Evolutionary conservation across 2,113 vertebrate species (phyloP), one percentile per base, ranked within the genome.

Genomic region (Corythoichthys intestinalis): DNA sequence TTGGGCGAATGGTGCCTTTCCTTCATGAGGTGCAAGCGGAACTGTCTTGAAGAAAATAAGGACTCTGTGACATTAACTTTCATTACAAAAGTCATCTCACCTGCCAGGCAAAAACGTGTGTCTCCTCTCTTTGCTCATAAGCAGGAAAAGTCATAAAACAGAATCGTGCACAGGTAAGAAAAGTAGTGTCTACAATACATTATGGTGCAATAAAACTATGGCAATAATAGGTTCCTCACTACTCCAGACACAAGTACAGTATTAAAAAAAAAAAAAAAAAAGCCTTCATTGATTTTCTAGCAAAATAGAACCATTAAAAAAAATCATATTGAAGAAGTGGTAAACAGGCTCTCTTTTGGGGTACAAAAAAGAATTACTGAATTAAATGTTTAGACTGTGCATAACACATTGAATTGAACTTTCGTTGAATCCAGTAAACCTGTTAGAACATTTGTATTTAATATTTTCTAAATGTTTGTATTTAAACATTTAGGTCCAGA

Each of bases 171-270:
- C 82, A 80, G 81, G 82, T 84, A 89, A 92, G 89, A 90, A 88
- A 90, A 86, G 88, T 91, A 91, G 88, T 87, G 83, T 91, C 90
- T 92, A 87, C 86, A 91, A 92, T 91, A 92, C 86, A 91, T 92
- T 91, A 92, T 38, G 76, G 78, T 74, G 79, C 82, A 71, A 84
- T 88, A 87, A 87, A 87, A 87, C 72, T 67, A 70, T 77, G 80
- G 74, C 82, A 85, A 69, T 35, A 38, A 81, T 77, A 81, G 54
- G 71, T 71, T 69, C 67, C 77, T 75, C 49, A 20, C 79, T 67
- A 74, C 79, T 78, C 76, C 73, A 78, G 35, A 82, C 78, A 75
- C 75, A 73, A 28, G 79, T 76, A 79, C 74, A 77, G 72, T 84
- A 28, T 28, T 28, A 28, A 28, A 28, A 28, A 28, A 28, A 28